A percentile compares a stretch with the other conserved stretches of the same genome.
phyloP scores from a whole-genome alignment of 2,113 vertebrate species.

The mouse (Mus musculus) region GRCm39 chr5:24056501-24057000 shows the following conservation, averaged over 20 bases:
- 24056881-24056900: background rate
- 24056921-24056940: background rate
- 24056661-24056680: accelerated
- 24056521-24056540: too few relatives aligned
- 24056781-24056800: slow-evolving; percentile 11
- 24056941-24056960: background rate
- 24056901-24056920: background rate
- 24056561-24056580: too few relatives aligned
- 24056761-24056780: background rate
- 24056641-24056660: too few relatives aligned
- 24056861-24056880: too few relatives aligned
- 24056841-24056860: background rate
- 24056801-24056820: background rate
- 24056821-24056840: too few relatives aligned
- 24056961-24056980: background rate
- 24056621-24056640: too few relatives aligned
- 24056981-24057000: background rate
- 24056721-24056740: background rate
- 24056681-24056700: background rate
- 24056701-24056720: background rate
- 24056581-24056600: too few relatives aligned
- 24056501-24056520: too few relatives aligned
- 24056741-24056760: background rate
- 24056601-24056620: too few relatives aligned
- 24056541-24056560: too few relatives aligned